Evolutionary conservation across 92 coral and sea anemone genomes (phyloP).

Genomic region (Palythoa caribaeorum): DNA sequence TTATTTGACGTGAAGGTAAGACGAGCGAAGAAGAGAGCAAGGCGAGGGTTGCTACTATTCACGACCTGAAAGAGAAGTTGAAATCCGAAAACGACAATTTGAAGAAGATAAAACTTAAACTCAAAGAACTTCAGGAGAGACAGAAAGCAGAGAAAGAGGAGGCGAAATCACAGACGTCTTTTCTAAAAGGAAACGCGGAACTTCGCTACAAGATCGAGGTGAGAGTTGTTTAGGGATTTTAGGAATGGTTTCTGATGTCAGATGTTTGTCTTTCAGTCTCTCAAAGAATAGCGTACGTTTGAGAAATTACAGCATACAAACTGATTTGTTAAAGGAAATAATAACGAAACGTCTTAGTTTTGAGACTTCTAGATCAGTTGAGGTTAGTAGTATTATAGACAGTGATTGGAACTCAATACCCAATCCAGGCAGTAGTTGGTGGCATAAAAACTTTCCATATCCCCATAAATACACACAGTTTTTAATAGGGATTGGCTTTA

Average conservation of each 20-base stretch:
- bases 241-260: not conserved
- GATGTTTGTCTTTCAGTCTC: not conserved
- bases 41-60: constrained; percentile 83
- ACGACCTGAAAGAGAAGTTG: constrained; percentile 94
- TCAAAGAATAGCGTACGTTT: not conserved
- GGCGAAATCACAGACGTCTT: constrained; percentile 95
- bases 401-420: too few relatives aligned
- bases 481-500: too few relatives aligned
- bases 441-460: too few relatives aligned
- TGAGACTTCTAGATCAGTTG: too few relatives aligned
- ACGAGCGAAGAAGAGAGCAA: constrained; percentile 93
- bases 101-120: constrained; percentile 92
- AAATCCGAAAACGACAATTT: constrained; percentile 94
- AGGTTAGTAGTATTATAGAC: too few relatives aligned
- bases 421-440: too few relatives aligned
- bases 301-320: not conserved
- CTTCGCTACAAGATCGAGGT: constrained; percentile 95
- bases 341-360: too few relatives aligned
- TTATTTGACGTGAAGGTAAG: constrained; percentile 67
- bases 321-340: not conserved
- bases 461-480: too few relatives aligned
- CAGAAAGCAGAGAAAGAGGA: constrained; percentile 99
- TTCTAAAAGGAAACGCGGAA: constrained; percentile 95
- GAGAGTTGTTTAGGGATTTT: not conserved
- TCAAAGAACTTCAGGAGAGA: constrained; percentile 94